Conservation (phyloP, 2,797 vertebrate genomes). For the Paramormyrops hopkinsi region DNA sequence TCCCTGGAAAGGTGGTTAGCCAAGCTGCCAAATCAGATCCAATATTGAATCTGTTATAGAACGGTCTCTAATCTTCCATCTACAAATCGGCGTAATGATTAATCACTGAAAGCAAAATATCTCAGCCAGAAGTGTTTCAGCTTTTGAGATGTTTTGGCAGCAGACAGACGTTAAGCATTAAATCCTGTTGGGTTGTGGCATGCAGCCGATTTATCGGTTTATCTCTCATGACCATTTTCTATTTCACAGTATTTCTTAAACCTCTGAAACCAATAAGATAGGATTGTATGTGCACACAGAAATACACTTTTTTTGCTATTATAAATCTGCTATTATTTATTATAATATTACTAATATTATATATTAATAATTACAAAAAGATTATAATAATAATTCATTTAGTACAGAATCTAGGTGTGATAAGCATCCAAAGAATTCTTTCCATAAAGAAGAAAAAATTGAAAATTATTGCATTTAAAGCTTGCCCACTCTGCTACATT, state of each 20-base stretch:
- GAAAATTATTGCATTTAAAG: background rate
- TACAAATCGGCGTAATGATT: constrained; percentile 54
- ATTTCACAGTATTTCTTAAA: constrained; percentile 6
- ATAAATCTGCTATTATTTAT: background rate
- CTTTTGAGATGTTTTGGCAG: background rate
- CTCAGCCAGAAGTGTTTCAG: constrained; percentile 20
- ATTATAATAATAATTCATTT: background rate
- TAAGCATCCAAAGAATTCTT: background rate
- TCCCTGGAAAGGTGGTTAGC: constrained; percentile 19
- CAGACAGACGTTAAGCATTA: background rate
- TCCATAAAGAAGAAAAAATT: background rate
- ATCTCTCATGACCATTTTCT: constrained; percentile 14
- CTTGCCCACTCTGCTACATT: background rate
- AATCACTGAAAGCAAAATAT: constrained; percentile 45
- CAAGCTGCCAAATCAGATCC: constrained; percentile 38
- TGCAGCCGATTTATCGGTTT: constrained; percentile 30
- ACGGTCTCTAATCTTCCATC: constrained; percentile 44
- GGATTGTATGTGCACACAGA: too few species aligned
- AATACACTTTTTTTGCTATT: background rate
- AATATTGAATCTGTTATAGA: constrained; percentile 41
- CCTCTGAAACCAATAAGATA: background rate
- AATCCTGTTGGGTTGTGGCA: constrained; percentile 7
- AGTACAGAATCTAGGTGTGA: background rate
- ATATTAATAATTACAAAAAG: background rate
- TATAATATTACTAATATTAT: background rate